These are phyloP conservation scores for Hassar affinis DNA, from an alignment of 2,113 vertebrate genomes.

Conservation along the genomic window DNA sequence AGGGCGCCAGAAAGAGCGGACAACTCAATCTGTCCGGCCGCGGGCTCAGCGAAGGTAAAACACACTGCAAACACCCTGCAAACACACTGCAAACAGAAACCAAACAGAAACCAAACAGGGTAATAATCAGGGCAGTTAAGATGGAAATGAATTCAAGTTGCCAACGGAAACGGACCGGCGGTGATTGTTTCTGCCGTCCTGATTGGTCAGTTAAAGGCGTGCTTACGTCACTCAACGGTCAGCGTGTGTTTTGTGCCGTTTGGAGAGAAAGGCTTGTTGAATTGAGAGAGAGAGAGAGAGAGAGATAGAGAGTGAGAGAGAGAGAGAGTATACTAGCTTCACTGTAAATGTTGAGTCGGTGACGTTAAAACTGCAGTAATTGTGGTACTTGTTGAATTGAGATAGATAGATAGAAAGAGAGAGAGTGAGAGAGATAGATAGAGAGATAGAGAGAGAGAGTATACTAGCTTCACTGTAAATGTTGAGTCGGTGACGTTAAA, in stretches of 20 bases:
- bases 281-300: too few relatives aligned
- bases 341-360: not conserved
- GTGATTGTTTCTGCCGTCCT: not conserved
- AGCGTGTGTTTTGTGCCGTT: not conserved
- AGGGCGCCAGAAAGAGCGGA: slow-evolving; percentile 84
- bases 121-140: too few relatives aligned
- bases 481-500: not conserved
- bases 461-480: not conserved
- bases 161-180: too few relatives aligned
- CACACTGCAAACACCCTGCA: not conserved
- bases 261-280: not conserved
- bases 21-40: slow-evolving; percentile 84
- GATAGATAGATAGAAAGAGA: too few relatives aligned
- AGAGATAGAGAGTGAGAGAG: too few relatives aligned
- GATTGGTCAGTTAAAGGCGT: not conserved
- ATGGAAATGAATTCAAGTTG: not conserved
- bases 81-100: not conserved
- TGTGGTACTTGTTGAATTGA: too few relatives aligned
- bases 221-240: not conserved
- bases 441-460: too few relatives aligned
- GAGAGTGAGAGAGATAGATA: too few relatives aligned
- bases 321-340: not conserved
- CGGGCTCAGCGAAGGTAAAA: slow-evolving; percentile 79
- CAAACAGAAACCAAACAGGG: not conserved
- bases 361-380: not conserved